Evolutionary conservation across 2,113 vertebrate genomes (phyloP).

Genomic region (Eclectus roratus): DNA sequence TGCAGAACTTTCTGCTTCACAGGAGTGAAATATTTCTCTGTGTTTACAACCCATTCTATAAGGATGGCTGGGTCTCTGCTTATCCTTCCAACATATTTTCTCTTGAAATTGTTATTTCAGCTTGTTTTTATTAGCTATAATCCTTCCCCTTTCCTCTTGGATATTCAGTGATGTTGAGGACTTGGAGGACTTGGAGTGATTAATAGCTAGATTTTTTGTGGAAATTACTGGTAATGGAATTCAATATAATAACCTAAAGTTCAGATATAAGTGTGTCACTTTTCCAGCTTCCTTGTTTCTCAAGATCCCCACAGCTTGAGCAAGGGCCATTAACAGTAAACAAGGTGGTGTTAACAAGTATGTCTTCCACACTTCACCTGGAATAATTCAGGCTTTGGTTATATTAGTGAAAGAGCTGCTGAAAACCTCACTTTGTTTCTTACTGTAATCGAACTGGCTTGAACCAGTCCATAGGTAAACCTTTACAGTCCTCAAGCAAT

Average conservation of each 20-base stretch:
- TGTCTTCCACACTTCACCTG: not conserved
- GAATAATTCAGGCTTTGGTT: not conserved
- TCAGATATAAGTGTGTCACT: not conserved
- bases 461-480: not conserved
- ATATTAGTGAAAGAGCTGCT: not conserved
- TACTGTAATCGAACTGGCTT: not conserved
- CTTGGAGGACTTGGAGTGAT: not conserved
- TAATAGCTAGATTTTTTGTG: not conserved
- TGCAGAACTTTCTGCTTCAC: not conserved
- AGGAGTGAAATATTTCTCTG: not conserved
- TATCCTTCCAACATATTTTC: not conserved
- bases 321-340: not conserved
- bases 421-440: not conserved
- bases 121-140: not conserved
- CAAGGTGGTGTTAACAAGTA: fast-evolving
- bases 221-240: not conserved
- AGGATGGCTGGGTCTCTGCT: not conserved
- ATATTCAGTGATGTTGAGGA: not conserved
- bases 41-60: not conserved
- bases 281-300: not conserved
- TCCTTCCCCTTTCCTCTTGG: not conserved
- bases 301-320: not conserved
- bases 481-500: not conserved
- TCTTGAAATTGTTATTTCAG: slow-evolving; percentile 9
- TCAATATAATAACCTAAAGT: not conserved